phyloP scores from a whole-genome alignment of 2,797 vertebrate genomes.

The Lacerta bilineata region DNA sequence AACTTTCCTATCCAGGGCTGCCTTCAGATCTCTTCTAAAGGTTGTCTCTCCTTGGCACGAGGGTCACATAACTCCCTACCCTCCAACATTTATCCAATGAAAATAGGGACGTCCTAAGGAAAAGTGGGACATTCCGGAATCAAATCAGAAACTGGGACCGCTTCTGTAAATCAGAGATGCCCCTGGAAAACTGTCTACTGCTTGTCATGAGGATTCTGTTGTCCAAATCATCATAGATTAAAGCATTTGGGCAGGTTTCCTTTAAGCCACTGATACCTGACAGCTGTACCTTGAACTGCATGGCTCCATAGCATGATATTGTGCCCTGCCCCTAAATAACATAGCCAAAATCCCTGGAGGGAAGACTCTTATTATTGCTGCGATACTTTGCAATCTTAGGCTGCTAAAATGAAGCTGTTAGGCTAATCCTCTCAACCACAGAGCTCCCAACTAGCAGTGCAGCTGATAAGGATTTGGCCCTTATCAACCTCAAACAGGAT shows the following conservation, averaged over 20 bases:
- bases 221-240: background rate
- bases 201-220: fast-evolving
- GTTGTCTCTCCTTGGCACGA: too few relatives aligned
- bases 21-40: too few relatives aligned
- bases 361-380: constrained; percentile 10
- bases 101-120: too few relatives aligned
- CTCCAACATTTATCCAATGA: too few relatives aligned
- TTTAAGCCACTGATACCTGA: background rate
- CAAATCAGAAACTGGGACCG: too few relatives aligned
- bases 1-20: too few relatives aligned
- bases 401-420: constrained; percentile 44
- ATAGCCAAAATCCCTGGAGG: background rate
- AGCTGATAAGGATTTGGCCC: constrained; percentile 40
- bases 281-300: background rate
- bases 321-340: background rate
- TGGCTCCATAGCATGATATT: background rate
- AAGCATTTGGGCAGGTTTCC: background rate
- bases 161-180: too few relatives aligned
- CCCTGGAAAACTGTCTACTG: background rate
- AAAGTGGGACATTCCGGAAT: too few relatives aligned
- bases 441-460: background rate
- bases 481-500: constrained; percentile 47
- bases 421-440: constrained; percentile 49
- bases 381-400: constrained; percentile 27
- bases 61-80: too few relatives aligned